A percentile compares a stretch with the other conserved stretches of the same genome.
Conservation (phyloP, 2,888 invertebrate genomes). For the Eupelmus urozonus region DNA sequence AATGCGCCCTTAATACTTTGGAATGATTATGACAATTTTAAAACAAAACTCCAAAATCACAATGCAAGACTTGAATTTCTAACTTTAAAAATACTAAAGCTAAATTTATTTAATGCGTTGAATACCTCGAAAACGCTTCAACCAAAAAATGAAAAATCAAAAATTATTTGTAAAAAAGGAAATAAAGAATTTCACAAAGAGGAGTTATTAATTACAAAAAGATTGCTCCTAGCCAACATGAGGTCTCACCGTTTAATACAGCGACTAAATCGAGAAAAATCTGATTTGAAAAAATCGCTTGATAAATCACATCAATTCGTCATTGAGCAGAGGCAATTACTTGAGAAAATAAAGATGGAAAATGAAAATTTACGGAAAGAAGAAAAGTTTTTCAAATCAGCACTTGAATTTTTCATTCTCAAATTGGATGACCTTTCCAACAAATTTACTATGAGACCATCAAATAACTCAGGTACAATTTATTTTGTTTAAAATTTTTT, state of each 20-base stretch:
- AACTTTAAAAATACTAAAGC: conserved; percentile 31
- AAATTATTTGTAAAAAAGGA: conserved; percentile 7
- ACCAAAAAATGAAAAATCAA: not conserved
- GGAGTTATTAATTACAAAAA: conserved; percentile 32
- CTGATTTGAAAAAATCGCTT: conserved; percentile 34
- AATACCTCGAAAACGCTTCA: not conserved
- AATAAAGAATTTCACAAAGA: not conserved
- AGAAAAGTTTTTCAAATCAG: conserved; percentile 11
- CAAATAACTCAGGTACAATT: no score
- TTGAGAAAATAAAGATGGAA: conserved; percentile 18
- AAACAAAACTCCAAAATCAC: conserved; percentile 34
- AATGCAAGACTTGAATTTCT: conserved; percentile 9
- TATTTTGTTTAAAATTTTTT: no score
- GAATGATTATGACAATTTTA: conserved; percentile 41
- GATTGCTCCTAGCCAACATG: conserved; percentile 34
- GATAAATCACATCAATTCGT: conserved; percentile 5
- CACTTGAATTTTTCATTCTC: not conserved
- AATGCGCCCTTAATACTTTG: not conserved
- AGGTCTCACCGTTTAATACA: conserved; percentile 33
- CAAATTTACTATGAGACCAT: no score
- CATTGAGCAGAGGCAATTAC: conserved; percentile 3
- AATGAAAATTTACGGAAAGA: conserved; percentile 14
- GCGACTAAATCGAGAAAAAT: conserved; percentile 39
- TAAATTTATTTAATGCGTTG: conserved; percentile 21
- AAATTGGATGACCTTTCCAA: no score